Conservation (phyloP, 1,140 invertebrate species). For the Sogatella furcifera region DNA sequence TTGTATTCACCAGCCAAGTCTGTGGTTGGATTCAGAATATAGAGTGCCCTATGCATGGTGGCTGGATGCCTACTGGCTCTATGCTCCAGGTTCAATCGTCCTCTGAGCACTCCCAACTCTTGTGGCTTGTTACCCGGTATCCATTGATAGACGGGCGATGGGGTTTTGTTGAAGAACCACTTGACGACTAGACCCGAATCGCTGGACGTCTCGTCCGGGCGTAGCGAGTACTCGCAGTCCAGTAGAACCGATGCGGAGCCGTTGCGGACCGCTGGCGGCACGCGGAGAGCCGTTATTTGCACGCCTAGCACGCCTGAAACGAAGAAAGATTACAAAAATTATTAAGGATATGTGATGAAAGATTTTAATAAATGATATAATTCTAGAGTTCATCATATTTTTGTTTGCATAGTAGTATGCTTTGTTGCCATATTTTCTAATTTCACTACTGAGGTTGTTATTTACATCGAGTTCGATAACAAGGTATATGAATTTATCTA, state of each 20-base stretch:
- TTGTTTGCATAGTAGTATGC: too few species aligned
- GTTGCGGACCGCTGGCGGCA: constrained; percentile 56
- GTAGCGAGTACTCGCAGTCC: constrained; percentile 59
- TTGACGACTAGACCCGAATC: constrained; percentile 56
- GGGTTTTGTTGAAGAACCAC: constrained; percentile 61
- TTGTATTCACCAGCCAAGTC: constrained; percentile 65
- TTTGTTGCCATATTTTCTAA: too few species aligned
- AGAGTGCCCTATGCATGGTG: constrained; percentile 62
- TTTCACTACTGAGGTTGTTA: too few species aligned
- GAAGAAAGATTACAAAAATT: constrained; percentile 3
- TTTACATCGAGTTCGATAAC: too few species aligned
- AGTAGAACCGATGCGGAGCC: constrained; percentile 53
- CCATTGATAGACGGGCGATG: constrained; percentile 64
- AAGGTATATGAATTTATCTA: too few species aligned
- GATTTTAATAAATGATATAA: too few species aligned
- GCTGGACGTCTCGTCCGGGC: constrained; percentile 39
- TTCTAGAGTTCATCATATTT: too few species aligned
- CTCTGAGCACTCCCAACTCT: constrained; percentile 41
- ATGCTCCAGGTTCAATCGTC: constrained; percentile 55
- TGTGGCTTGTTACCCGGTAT: constrained; percentile 40
- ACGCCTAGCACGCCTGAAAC: constrained; percentile 37
- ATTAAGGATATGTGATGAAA: too few species aligned
- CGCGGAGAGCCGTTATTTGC: constrained; percentile 52
- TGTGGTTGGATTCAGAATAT: constrained; percentile 56
- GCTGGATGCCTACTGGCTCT: constrained; percentile 48